Evolutionary conservation across 2,113 vertebrate genomes (phyloP), one percentile per base, ranked within the genome.

Genomic region (Sylvia atricapilla): DNA sequence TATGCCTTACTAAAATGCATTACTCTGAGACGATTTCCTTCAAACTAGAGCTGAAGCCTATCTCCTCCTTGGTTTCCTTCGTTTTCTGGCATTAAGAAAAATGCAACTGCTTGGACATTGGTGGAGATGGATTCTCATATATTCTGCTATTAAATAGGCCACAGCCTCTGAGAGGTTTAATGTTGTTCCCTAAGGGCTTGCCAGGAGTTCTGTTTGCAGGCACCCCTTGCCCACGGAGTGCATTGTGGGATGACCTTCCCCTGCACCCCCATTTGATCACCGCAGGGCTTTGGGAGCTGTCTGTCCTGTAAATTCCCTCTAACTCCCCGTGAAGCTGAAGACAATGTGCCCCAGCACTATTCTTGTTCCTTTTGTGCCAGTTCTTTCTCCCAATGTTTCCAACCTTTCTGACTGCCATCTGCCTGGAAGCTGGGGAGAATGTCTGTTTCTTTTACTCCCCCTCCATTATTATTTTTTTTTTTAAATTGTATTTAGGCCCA

Each of bases 21-120:
- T 43, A 14, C 59, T 92, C 62, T 81, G 96, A 63, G 79, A 90
- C 75, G 37, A 77, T 92, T 64, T 73, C n/a, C 62, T 76, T 90
- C 24, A 43, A 83, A 33, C 67, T 69, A 20, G 55, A 84, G 39
- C 90, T 35, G 50, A 93, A 80, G 89, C 23, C 63, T 74, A 0
- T 49, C 0, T 0, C 76, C 15, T 85, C 28, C 27, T 92, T 60
- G 50, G 6, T 77, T 90, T 83, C 67, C 63, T 50, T 83, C 43
- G 43, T 31, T 93, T 87, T 90, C 39, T 63, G 68, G 55, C 64
- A 43, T 84, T 92, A 31, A 80, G 55, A 74, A 92, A 77, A 90
- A 47, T 17, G 56, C 12, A 35, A 24, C 19, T 46, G 11, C 55
- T 86, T 86, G 5, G 6, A 14, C 11, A 3, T 9, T 33, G 0